Evolutionary conservation across 1,140 invertebrate genomes (phyloP).

Genomic region (Zaprionus nigranus): DNA sequence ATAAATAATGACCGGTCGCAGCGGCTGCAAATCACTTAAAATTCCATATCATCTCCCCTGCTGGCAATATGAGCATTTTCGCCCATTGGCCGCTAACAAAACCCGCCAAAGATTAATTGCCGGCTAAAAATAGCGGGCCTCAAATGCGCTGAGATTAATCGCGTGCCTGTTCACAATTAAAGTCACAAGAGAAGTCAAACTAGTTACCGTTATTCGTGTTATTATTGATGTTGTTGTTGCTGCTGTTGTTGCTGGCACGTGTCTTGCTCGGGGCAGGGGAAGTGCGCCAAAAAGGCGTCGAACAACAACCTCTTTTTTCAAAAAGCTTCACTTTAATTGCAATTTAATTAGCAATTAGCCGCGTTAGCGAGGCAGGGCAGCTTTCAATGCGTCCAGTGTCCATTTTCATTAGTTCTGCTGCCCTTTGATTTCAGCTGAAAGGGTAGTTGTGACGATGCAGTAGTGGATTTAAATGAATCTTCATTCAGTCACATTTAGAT

Average conservation of each 20-base stretch:
- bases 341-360: slow-evolving; percentile 38
- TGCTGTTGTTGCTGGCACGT: slow-evolving; percentile 21
- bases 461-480: neutral
- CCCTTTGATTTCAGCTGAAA: neutral
- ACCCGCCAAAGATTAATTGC: slow-evolving; percentile 62
- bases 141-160: slow-evolving; percentile 52
- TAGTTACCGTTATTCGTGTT: slow-evolving; percentile 25
- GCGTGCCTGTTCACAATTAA: slow-evolving; percentile 68
- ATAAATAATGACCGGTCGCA: slow-evolving; percentile 68
- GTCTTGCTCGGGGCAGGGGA: neutral
- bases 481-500: neutral
- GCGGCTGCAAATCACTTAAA: slow-evolving; percentile 75
- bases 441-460: neutral
- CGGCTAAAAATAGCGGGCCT: slow-evolving; percentile 59
- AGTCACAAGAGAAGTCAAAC: slow-evolving; percentile 34
- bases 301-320: neutral
- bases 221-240: slow-evolving; percentile 1
- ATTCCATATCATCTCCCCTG: slow-evolving; percentile 54
- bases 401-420: neutral
- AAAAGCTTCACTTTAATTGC: slow-evolving; percentile 49
- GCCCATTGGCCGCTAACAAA: slow-evolving; percentile 1
- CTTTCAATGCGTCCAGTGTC: neutral
- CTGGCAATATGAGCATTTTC: slow-evolving; percentile 24
- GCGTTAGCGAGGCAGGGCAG: slow-evolving; percentile 3
- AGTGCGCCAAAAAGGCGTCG: neutral